Percentiles rank a stretch among this genome's conserved stretches.
phyloP scores from a whole-genome alignment of 1,140 invertebrate species.

The Ridgeia piscesae region DNA sequence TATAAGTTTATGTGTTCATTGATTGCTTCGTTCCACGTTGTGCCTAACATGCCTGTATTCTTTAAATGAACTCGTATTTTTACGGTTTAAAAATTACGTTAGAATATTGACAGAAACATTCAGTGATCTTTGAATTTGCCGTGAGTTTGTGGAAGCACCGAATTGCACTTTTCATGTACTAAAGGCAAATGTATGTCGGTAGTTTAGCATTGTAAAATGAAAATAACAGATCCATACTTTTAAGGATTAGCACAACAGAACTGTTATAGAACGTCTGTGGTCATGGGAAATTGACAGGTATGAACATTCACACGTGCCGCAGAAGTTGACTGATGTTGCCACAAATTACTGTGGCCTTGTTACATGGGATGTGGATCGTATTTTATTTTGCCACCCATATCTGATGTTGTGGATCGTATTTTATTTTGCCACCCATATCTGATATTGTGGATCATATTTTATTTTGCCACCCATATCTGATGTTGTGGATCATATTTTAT shows the following conservation, averaged over 20 bases:
- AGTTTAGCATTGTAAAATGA: neutral
- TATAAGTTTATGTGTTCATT: neutral
- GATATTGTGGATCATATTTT: neutral
- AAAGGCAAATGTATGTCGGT: neutral
- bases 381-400: too few species aligned
- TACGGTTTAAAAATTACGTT: neutral
- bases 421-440: neutral
- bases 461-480: neutral
- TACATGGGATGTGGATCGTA: neutral
- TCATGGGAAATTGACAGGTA: too few species aligned
- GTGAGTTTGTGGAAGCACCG: neutral
- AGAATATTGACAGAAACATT: neutral
- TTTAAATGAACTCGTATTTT: neutral
- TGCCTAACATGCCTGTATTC: neutral
- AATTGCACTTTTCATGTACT: neutral
- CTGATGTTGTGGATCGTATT: too few species aligned
- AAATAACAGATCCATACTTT: neutral
- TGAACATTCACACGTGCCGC: too few species aligned
- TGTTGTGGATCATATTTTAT: neutral
- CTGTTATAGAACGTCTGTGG: too few species aligned
- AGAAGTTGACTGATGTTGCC: too few species aligned
- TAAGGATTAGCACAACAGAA: neutral
- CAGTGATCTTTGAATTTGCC: neutral
- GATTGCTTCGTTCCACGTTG: neutral
- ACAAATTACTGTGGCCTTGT: neutral